phyloP scores from a whole-genome alignment of 1,140 invertebrate species.

The Heliothis subflexa region DNA sequence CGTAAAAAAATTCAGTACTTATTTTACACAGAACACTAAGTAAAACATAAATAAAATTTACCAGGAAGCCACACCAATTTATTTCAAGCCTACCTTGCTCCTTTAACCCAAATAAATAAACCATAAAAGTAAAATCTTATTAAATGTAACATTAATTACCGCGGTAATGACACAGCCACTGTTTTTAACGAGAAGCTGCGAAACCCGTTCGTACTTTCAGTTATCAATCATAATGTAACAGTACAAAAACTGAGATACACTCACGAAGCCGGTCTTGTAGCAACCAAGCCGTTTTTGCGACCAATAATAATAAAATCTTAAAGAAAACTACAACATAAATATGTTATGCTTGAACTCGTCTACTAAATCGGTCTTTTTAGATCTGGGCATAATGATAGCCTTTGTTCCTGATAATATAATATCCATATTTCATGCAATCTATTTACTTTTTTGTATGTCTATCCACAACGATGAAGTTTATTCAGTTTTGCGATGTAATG shows the following conservation, averaged over 20 bases:
- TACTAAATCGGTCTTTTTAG: slow-evolving; percentile 30
- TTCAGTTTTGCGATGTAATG: slow-evolving; percentile 57
- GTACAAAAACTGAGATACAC: slow-evolving; percentile 9
- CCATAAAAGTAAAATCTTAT: slow-evolving; percentile 21
- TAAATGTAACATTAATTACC: slow-evolving; percentile 28
- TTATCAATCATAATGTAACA: slow-evolving; percentile 58
- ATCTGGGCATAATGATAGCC: slow-evolving; percentile 46
- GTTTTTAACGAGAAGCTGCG: neutral
- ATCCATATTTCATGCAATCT: slow-evolving; percentile 57
- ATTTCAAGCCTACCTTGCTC: neutral
- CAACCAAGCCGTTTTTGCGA: slow-evolving; percentile 5
- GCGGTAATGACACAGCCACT: slow-evolving; percentile 17
- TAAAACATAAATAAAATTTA: slow-evolving; percentile 21
- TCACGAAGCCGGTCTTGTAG: slow-evolving; percentile 7
- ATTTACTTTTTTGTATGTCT: slow-evolving; percentile 58
- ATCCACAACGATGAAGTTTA: slow-evolving; percentile 53
- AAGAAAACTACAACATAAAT: slow-evolving; percentile 35
- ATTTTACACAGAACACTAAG: neutral
- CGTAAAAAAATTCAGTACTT: slow-evolving; percentile 6
- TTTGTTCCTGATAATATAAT: slow-evolving; percentile 57
- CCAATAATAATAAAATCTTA: slow-evolving; percentile 21
- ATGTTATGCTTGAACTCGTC: slow-evolving; percentile 37
- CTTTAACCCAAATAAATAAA: slow-evolving; percentile 19
- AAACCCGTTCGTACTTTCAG: slow-evolving; percentile 36
- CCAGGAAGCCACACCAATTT: neutral